phyloP scores from a whole-genome alignment of 2,888 invertebrate species.

The Criorhina ranunculi region DNA sequence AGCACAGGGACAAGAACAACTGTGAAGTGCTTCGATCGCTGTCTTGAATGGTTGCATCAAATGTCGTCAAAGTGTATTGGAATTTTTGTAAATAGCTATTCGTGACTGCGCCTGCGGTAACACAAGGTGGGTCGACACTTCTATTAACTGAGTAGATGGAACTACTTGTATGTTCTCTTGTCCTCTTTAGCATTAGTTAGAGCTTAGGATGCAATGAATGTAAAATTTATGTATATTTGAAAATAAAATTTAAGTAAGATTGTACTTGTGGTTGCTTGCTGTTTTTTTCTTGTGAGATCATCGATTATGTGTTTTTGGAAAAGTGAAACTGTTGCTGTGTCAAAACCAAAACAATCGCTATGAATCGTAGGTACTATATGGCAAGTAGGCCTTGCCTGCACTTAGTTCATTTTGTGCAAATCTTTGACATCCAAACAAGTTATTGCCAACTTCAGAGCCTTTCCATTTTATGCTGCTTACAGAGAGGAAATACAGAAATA shows the following conservation, averaged over 20 bases:
- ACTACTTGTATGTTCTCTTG: neutral
- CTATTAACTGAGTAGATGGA: no score
- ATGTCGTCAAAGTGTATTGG: neutral
- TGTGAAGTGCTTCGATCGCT: neutral
- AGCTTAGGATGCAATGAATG: neutral
- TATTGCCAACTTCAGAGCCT: no score
- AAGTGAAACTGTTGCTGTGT: no score
- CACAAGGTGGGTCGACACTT: neutral
- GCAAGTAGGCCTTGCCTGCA: no score
- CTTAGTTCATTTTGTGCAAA: no score
- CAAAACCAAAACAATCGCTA: no score
- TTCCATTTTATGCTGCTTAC: no score
- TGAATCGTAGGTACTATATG: no score
- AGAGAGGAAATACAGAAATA: no score
- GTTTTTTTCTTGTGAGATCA: neutral
- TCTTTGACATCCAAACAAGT: no score
- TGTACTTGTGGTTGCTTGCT: neutral
- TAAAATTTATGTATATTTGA: constrained; percentile 3
- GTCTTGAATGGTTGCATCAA: no score
- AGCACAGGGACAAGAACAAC: neutral
- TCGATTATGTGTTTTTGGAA: no score
- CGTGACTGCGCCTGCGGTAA: neutral
- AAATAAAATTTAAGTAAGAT: constrained; percentile 1
- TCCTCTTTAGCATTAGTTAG: neutral
- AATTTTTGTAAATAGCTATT: neutral